Evolutionary conservation across 2,797 vertebrate species (phyloP).

Genomic region (Sardinella longiceps): DNA sequence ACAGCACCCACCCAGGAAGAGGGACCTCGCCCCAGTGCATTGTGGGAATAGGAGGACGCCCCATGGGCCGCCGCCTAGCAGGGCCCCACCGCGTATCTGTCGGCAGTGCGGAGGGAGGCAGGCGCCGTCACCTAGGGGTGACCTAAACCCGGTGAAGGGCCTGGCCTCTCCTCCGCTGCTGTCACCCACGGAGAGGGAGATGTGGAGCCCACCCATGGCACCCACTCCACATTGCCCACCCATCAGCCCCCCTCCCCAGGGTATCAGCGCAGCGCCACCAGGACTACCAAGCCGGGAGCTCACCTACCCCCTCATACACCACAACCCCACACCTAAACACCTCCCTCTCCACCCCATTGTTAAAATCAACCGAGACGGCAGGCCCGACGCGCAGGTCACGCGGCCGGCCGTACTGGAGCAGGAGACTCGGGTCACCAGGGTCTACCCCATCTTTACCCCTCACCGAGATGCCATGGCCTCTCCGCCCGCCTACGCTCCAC

Average conservation of each 20-base stretch:
- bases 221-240: no score
- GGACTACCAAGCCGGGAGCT: conserved; percentile 22
- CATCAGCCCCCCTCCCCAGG: conserved; percentile 20
- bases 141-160: neutral
- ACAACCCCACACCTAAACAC: conserved; percentile 32
- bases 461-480: neutral
- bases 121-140: conserved; percentile 8
- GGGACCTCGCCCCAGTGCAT: conserved; percentile 55
- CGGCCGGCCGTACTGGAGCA: neutral
- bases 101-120: conserved; percentile 69
- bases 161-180: conserved; percentile 29
- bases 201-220: conserved; percentile 34
- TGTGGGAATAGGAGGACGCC: conserved; percentile 50
- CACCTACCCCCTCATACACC: conserved; percentile 42
- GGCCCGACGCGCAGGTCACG: conserved; percentile 29
- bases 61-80: conserved; percentile 52
- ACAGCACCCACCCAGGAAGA: conserved; percentile 36
- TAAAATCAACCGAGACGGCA: conserved; percentile 48
- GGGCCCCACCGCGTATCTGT: conserved; percentile 64
- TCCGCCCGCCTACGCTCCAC: neutral
- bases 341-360: conserved; percentile 43
- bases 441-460: neutral
- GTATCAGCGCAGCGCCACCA: conserved; percentile 34
- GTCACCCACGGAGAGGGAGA: conserved; percentile 40
- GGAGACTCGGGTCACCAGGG: neutral